These are phyloP conservation scores for Dicentrarchus labrax DNA, from an alignment of 2,113 vertebrate genomes.

Conservation along the genomic window DNA sequence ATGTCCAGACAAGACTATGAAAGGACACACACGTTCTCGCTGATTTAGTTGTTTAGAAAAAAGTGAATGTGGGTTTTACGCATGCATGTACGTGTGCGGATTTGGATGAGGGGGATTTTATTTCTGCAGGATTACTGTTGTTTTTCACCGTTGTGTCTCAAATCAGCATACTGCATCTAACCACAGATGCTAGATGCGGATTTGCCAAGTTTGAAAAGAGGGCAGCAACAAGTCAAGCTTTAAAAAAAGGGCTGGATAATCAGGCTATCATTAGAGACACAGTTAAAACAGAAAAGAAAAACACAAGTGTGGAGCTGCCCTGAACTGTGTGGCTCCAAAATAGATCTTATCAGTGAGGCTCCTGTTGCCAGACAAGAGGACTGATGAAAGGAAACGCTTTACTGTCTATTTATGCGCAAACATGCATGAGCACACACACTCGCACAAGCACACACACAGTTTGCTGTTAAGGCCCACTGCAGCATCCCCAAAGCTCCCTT, in stretches of 20 bases:
- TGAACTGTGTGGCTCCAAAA: constrained; percentile 65
- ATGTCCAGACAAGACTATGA: constrained; percentile 66
- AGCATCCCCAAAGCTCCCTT: constrained; percentile 58
- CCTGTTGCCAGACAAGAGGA: constrained; percentile 54
- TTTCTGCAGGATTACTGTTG: constrained; percentile 25
- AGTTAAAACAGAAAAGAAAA: constrained; percentile 58
- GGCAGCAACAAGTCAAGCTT: constrained; percentile 49
- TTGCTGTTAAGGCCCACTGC: constrained; percentile 10
- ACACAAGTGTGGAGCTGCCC: constrained; percentile 36
- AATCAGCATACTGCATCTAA: constrained; percentile 17
- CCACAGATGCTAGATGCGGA: constrained; percentile 17
- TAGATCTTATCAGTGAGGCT: constrained; percentile 72
- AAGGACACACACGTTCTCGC: constrained; percentile 38
- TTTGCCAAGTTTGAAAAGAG: constrained; percentile 42
- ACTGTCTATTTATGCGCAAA: constrained; percentile 63
- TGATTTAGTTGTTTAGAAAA: constrained; percentile 33
- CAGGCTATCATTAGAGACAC: constrained; percentile 50
- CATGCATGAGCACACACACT: constrained; percentile 17
- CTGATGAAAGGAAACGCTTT: constrained; percentile 51
- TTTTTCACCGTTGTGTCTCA: constrained; percentile 21
- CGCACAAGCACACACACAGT: constrained; percentile 19
- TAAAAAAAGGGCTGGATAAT: constrained; percentile 39
- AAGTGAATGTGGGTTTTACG: constrained; percentile 34
- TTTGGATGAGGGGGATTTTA: constrained; percentile 1
- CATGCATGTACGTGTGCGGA: neutral